A percentile compares a stretch with the other conserved stretches of the same genome.
phyloP scores from a whole-genome alignment of 2,797 vertebrate species.

The Euthynnus affinis region DNA sequence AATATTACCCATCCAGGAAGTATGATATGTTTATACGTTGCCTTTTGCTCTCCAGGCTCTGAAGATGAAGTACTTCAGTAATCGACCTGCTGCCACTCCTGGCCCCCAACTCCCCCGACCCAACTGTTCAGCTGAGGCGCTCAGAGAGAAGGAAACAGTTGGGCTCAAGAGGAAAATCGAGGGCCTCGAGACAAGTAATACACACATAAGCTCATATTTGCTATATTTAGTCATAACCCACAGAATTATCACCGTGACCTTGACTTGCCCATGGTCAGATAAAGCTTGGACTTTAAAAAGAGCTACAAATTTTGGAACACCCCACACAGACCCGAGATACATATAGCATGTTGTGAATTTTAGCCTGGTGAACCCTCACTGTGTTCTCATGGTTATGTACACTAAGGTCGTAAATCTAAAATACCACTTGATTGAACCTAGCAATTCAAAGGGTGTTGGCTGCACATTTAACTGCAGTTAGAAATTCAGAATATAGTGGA shows the following conservation, averaged over 20 bases:
- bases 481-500: conserved; percentile 45
- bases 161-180: conserved; percentile 93
- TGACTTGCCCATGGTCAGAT: conserved; percentile 8
- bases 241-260: background rate
- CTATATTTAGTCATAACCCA: background rate
- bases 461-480: conserved; percentile 59
- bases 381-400: conserved; percentile 17
- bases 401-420: conserved; percentile 45
- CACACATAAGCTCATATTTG: background rate
- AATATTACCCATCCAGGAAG: background rate
- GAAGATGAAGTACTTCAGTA: conserved; percentile 95
- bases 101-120: conserved; percentile 93
- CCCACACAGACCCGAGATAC: conserved; percentile 14
- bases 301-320: conserved; percentile 32
- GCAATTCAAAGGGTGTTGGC: conserved; percentile 81
- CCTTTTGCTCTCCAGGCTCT: conserved; percentile 86
- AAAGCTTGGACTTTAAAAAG: conserved; percentile 24
- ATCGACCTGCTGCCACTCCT: conserved; percentile 92
- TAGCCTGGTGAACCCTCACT: background rate
- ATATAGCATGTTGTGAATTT: conserved; percentile 33
- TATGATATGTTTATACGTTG: background rate
- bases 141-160: conserved; percentile 92
- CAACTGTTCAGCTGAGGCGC: conserved; percentile 90
- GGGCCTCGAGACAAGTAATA: conserved; percentile 91
- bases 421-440: conserved; percentile 53